These are phyloP conservation scores for Pterois miles DNA, from an alignment of 2,797 vertebrate species.

Conservation along the genomic window DNA sequence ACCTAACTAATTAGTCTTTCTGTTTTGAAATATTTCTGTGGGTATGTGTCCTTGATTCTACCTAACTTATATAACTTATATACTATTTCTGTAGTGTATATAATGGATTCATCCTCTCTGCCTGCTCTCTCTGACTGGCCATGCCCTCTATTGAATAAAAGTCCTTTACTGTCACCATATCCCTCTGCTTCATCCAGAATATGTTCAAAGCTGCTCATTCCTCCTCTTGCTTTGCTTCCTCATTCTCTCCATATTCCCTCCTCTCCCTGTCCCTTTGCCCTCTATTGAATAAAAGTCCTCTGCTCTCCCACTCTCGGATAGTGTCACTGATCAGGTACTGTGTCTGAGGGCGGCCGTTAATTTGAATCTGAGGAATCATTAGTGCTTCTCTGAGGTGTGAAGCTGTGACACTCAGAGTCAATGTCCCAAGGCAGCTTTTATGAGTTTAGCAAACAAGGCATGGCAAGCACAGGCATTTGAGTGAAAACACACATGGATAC, in stretches of 20 bases:
- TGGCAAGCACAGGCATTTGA: background rate
- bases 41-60: background rate
- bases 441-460: constrained; percentile 40
- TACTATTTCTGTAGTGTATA: background rate
- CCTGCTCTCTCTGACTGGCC: background rate
- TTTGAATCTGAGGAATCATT: constrained; percentile 56
- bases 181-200: background rate
- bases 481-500: constrained; percentile 8
- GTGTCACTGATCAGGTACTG: constrained; percentile 21
- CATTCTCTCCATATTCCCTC: background rate
- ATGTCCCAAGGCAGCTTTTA: constrained; percentile 25
- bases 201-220: constrained; percentile 1
- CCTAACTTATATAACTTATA: background rate
- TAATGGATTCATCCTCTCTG: no score
- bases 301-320: constrained; percentile 2
- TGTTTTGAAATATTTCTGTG: background rate
- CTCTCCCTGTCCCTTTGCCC: constrained; percentile 17
- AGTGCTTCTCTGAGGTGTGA: constrained; percentile 49
- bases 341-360: constrained; percentile 17
- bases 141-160: constrained; percentile 13
- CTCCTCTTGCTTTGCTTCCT: constrained; percentile 1
- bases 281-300: constrained; percentile 25
- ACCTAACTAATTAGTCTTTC: background rate
- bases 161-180: background rate
- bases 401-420: constrained; percentile 29